Conservation (phyloP, 2,113 vertebrate genomes). For the Salvelinus namaycush region DNA sequence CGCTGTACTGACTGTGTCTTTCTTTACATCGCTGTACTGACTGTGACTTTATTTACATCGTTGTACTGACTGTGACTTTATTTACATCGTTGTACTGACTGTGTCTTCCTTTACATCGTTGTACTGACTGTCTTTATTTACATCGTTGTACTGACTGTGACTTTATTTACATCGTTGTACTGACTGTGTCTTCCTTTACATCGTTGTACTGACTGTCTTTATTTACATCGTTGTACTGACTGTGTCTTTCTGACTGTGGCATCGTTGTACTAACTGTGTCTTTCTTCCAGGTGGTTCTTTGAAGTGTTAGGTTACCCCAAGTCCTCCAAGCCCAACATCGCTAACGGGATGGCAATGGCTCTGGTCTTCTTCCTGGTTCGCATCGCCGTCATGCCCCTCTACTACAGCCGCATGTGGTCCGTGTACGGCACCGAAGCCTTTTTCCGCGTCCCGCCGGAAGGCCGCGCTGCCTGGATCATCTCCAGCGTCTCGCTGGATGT, state of each 20-base stretch:
- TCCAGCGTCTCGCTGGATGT: constrained; percentile 88
- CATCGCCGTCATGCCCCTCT: constrained; percentile 87
- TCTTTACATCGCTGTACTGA: constrained; percentile 32
- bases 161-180: constrained; percentile 55
- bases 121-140: constrained; percentile 59
- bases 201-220: constrained; percentile 16
- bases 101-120: constrained; percentile 57
- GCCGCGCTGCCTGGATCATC: constrained; percentile 85
- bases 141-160: constrained; percentile 12
- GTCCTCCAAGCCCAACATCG: constrained; percentile 87
- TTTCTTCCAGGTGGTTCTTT: constrained; percentile 95
- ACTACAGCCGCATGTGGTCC: constrained; percentile 81
- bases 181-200: too few species aligned
- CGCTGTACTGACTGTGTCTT: constrained; percentile 47
- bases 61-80: constrained; percentile 45
- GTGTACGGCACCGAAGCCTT: constrained; percentile 90
- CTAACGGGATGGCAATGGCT: constrained; percentile 94
- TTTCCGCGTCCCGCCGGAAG: constrained; percentile 77
- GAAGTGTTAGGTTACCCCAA: constrained; percentile 92
- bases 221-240: too few species aligned
- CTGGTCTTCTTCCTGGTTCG: constrained; percentile 90
- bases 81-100: constrained; percentile 46
- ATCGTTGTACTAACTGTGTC: constrained; percentile 14
- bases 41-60: constrained; percentile 50
- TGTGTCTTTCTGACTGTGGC: too few species aligned